phyloP scores from a whole-genome alignment of 2,113 vertebrate species.

The Synchiropus splendidus region DNA sequence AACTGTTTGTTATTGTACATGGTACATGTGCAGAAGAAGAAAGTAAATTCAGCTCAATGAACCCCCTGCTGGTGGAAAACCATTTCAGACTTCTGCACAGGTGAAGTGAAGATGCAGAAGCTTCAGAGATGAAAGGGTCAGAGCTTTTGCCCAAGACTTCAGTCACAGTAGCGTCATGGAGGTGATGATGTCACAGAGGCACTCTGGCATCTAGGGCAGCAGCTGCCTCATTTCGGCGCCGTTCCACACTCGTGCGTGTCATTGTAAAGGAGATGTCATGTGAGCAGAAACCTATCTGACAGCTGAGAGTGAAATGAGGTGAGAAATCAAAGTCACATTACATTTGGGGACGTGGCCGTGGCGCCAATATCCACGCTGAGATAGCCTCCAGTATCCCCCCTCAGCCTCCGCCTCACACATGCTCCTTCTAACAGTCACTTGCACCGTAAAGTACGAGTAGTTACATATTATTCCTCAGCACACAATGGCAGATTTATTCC shows the following conservation, averaged over 20 bases:
- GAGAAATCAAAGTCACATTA: conserved; percentile 71
- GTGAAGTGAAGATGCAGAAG: conserved; percentile 28
- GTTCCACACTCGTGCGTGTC: conserved; percentile 52
- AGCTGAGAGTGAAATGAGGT: conserved; percentile 71
- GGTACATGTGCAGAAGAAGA: no score
- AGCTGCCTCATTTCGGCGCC: conserved; percentile 64
- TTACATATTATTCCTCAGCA: no score
- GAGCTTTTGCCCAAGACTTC: conserved; percentile 16
- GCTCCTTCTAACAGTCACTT: conserved; percentile 2
- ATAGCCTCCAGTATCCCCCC: conserved; percentile 15
- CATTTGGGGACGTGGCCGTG: conserved; percentile 52
- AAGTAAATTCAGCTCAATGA: no score
- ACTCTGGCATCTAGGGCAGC: conserved; percentile 55
- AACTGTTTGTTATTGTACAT: no score
- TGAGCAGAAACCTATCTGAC: conserved; percentile 64
- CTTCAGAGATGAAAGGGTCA: conserved; percentile 48
- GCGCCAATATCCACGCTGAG: conserved; percentile 55
- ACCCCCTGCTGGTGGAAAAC: no score
- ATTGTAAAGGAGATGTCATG: conserved; percentile 62
- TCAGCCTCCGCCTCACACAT: neutral
- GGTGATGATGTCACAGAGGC: conserved; percentile 54
- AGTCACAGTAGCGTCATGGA: conserved; percentile 23
- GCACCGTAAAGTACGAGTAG: no score
- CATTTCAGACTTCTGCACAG: conserved; percentile 17
- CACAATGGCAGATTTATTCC: no score